Conservation (phyloP, 1,140 invertebrate genomes). For the Bemisia tabaci region DNA sequence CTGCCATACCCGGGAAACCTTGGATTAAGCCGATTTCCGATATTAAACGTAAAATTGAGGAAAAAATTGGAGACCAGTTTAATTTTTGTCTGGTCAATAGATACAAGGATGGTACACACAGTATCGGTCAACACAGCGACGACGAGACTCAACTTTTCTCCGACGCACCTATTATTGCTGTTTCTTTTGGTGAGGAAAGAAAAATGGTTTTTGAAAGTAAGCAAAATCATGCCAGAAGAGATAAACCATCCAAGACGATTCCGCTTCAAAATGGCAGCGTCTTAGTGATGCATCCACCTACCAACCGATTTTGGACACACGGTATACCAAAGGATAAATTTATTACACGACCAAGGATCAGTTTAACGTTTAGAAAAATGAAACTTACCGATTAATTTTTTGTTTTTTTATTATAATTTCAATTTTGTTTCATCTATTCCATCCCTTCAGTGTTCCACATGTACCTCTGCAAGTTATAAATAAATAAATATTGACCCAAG, state of each 20-base stretch:
- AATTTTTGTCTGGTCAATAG: conserved; percentile 59
- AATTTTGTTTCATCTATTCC: no score
- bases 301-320: conserved; percentile 56
- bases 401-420: no score
- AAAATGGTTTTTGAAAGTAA: conserved; percentile 50
- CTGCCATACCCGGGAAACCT: conserved; percentile 42
- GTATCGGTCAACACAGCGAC: conserved; percentile 58
- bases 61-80: conserved; percentile 39
- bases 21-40: conserved; percentile 41
- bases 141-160: conserved; percentile 50
- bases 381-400: no score
- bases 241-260: conserved; percentile 39
- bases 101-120: conserved; percentile 53
- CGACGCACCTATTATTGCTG: conserved; percentile 46
- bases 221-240: conserved; percentile 34
- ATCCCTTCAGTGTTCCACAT: no score
- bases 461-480: no score
- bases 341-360: conserved; percentile 40
- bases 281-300: conserved; percentile 56
- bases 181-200: conserved; percentile 48
- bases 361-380: conserved; percentile 52
- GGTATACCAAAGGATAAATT: conserved; percentile 45
- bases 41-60: conserved; percentile 37
- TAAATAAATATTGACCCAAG: no score
- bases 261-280: conserved; percentile 47